phyloP scores from a whole-genome alignment of 2,113 vertebrate species.

The Perca fluviatilis region DNA sequence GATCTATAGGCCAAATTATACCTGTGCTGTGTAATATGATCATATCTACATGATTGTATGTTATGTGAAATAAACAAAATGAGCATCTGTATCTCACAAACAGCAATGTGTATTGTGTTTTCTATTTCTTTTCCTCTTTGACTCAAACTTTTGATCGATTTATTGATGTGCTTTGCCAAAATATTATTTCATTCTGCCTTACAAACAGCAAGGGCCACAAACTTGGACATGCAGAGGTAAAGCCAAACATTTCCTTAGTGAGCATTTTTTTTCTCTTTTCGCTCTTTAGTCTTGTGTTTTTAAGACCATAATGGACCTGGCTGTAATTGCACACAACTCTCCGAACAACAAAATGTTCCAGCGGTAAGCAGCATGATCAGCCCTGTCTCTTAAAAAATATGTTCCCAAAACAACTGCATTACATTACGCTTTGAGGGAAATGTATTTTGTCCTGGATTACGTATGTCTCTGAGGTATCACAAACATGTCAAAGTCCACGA shows the following conservation, averaged over 20 bases:
- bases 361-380: not conserved
- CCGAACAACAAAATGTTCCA: not conserved
- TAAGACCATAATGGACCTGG: not conserved
- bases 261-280: not conserved
- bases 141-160: constrained; percentile 39
- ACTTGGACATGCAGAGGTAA: constrained; percentile 19
- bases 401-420: too few species aligned
- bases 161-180: constrained; percentile 43
- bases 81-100: constrained; percentile 1
- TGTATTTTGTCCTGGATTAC: too few species aligned
- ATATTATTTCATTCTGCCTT: constrained; percentile 27
- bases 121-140: constrained; percentile 2
- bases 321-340: constrained; percentile 15
- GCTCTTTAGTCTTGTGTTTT: not conserved
- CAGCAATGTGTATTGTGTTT: constrained; percentile 14
- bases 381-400: too few species aligned
- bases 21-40: constrained; percentile 12
- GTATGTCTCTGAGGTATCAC: too few species aligned
- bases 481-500: too few species aligned
- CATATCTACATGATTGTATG: constrained; percentile 20
- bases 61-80: constrained; percentile 19
- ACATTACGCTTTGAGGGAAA: too few species aligned
- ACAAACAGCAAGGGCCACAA: constrained; percentile 2
- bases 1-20: not conserved
- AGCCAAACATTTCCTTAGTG: constrained; percentile 7